A percentile compares a stretch with the other conserved stretches of the same genome.
Conservation (phyloP, 2,888 invertebrate species). For the Phymatocera aterrima region DNA sequence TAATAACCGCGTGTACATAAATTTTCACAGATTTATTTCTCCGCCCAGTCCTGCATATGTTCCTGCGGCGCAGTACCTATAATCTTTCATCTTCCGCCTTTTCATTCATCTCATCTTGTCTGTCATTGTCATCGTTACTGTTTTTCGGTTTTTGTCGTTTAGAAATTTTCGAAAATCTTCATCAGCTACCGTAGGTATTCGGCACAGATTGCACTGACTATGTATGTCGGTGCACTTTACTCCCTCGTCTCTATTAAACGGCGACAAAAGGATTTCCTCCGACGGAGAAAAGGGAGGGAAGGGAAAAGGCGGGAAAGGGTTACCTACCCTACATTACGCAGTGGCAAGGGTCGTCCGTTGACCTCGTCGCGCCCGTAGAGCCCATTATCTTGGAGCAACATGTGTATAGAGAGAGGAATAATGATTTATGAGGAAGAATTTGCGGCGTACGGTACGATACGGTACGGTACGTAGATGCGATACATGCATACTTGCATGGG, state of each 20-base stretch:
- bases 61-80: background rate
- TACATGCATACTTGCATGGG: no score
- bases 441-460: conserved; percentile 46
- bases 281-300: no score
- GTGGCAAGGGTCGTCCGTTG: conserved; percentile 67
- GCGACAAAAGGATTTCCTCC: background rate
- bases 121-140: background rate
- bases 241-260: background rate
- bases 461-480: conserved; percentile 17
- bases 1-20: background rate
- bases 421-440: conserved; percentile 67
- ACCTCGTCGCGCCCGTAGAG: conserved; percentile 62
- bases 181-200: background rate
- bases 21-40: conserved; percentile 10
- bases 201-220: background rate
- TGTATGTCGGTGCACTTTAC: background rate
- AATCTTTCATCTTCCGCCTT: background rate
- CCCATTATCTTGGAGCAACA: conserved; percentile 69
- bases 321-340: conserved; percentile 58
- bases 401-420: conserved; percentile 64
- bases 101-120: background rate
- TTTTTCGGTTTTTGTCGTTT: background rate
- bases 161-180: background rate
- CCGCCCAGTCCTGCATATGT: background rate
- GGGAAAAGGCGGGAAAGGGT: conserved; percentile 42